A percentile compares a stretch with the other conserved stretches of the same genome.
Conservation (phyloP, 2,888 invertebrate genomes). For the Cataglyphis albicans region DNA sequence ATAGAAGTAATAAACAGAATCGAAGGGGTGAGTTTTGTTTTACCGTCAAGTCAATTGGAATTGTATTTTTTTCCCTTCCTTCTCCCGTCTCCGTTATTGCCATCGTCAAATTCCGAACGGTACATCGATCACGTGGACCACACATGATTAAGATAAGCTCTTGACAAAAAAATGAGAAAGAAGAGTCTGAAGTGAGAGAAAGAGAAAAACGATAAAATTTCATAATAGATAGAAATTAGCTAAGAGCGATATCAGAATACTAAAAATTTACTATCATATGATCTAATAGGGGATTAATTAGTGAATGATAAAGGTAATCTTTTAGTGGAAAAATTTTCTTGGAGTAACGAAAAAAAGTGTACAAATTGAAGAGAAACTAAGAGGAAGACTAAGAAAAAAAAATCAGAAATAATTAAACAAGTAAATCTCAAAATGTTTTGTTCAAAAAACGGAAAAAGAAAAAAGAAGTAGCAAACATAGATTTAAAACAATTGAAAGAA, state of each 20-base stretch:
- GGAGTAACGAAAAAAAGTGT: neutral
- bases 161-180: slow-evolving; percentile 10
- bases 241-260: neutral
- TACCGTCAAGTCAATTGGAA: neutral
- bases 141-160: slow-evolving; percentile 30
- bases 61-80: neutral
- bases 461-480: neutral
- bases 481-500: neutral
- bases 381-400: neutral
- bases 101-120: neutral
- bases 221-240: neutral
- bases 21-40: neutral
- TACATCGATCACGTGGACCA: slow-evolving; percentile 23
- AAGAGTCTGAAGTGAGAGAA: neutral
- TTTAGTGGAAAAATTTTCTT: neutral
- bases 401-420: neutral
- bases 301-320: neutral
- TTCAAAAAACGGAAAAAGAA: neutral
- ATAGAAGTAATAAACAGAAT: neutral
- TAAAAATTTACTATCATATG: neutral
- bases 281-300: neutral
- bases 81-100: neutral
- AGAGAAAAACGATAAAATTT: neutral
- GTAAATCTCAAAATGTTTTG: neutral
- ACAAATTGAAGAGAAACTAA: neutral